phyloP scores from a whole-genome alignment of 2,113 vertebrate species.

The Gallinago media region DNA sequence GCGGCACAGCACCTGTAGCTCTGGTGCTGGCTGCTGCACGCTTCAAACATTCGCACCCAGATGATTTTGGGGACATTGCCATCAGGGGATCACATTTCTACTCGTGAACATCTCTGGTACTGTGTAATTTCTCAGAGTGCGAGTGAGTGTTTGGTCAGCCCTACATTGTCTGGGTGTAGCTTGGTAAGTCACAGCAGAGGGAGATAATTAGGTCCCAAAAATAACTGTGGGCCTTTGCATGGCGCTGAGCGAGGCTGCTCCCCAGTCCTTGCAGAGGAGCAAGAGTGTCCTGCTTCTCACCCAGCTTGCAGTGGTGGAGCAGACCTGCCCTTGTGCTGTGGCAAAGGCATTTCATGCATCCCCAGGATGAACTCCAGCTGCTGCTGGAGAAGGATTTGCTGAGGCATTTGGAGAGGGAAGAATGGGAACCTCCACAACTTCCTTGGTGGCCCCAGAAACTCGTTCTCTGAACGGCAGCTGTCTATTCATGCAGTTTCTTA shows the following conservation, averaged over 20 bases:
- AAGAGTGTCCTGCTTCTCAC: neutral
- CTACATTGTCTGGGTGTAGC: neutral
- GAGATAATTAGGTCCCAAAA: neutral
- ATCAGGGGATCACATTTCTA: neutral
- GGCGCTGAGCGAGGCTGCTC: neutral
- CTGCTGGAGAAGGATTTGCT: neutral
- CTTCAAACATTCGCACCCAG: neutral
- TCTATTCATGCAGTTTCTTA: neutral
- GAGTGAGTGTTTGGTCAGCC: neutral
- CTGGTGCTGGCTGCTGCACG: fast-evolving
- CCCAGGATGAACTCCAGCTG: neutral
- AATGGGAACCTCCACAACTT: neutral
- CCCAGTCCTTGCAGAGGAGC: neutral
- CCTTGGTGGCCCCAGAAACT: fast-evolving
- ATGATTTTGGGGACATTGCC: neutral
- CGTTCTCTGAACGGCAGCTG: neutral
- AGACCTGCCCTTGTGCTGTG: neutral
- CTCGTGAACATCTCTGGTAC: fast-evolving
- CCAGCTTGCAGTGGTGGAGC: neutral
- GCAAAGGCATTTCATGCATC: fast-evolving
- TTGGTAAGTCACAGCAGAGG: neutral
- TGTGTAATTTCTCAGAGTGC: neutral
- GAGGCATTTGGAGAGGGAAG: neutral
- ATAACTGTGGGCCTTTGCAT: neutral
- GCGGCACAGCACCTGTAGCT: neutral